Conservation (phyloP, 2,797 vertebrate species). For the Girardinus metallicus region DNA sequence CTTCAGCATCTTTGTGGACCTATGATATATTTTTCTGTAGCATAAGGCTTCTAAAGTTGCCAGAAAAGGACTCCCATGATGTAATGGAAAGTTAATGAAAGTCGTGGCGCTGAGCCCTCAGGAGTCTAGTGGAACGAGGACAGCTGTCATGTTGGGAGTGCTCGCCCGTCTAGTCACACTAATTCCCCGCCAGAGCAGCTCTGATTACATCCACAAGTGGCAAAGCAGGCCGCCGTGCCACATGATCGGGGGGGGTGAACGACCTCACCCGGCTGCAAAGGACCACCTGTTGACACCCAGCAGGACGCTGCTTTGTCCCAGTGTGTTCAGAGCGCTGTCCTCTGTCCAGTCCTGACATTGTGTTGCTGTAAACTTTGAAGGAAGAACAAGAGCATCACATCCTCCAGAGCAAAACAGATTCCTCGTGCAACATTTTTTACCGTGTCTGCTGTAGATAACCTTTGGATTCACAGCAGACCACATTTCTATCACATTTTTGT, state of each 20-base stretch:
- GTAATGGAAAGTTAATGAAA: slow-evolving; percentile 18
- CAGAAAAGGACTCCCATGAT: background rate
- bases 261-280: slow-evolving; percentile 38
- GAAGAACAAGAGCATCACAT: slow-evolving; percentile 16
- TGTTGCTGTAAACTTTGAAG: slow-evolving; percentile 30
- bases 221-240: slow-evolving; percentile 40
- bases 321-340: background rate
- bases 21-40: background rate
- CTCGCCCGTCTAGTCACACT: slow-evolving; percentile 51
- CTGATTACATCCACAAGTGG: slow-evolving; percentile 58
- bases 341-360: slow-evolving; percentile 4
- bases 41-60: background rate
- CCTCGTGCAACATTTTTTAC: background rate
- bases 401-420: background rate
- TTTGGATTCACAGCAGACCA: background rate
- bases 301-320: slow-evolving; percentile 8
- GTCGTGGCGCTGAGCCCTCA: slow-evolving; percentile 11
- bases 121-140: slow-evolving; percentile 12
- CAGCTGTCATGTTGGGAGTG: slow-evolving; percentile 44
- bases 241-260: background rate
- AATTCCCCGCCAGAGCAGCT: slow-evolving; percentile 46
- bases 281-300: slow-evolving; percentile 59
- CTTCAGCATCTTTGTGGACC: background rate
- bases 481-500: background rate
- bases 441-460: background rate